Percentiles rank a stretch among this genome's conserved stretches.
Conservation (phyloP, 2,888 invertebrate genomes). For the Drosophila fungiperda region DNA sequence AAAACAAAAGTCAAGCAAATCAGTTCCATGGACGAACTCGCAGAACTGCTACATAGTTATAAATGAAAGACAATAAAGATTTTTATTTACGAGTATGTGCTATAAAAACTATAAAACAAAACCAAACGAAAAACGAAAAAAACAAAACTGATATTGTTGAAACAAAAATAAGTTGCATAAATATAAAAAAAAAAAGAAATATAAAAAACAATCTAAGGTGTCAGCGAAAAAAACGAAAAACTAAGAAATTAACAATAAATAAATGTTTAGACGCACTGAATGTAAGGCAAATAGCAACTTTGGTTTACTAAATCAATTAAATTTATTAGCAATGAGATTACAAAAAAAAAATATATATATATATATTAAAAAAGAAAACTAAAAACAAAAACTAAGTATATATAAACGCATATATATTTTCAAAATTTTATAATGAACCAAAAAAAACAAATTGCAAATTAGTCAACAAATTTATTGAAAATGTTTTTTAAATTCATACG, state of each 20-base stretch:
- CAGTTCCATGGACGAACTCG: constrained; percentile 63
- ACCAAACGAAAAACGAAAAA: constrained; percentile 14
- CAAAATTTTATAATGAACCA: constrained; percentile 75
- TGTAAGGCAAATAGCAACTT: constrained; percentile 60
- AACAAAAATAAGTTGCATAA: constrained; percentile 43
- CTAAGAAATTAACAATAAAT: constrained; percentile 44
- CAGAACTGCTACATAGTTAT: constrained; percentile 77
- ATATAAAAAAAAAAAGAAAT: constrained; percentile 29
- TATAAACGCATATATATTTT: constrained; percentile 71
- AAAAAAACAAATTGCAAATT: constrained; percentile 47
- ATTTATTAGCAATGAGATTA: constrained; percentile 73
- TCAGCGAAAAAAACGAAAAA: constrained; percentile 29
- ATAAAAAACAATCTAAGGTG: constrained; percentile 32
- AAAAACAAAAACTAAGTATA: constrained; percentile 50
- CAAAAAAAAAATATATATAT: constrained; percentile 26
- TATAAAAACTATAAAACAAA: constrained; percentile 43
- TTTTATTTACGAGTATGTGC: constrained; percentile 75
- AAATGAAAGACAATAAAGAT: constrained; percentile 78
- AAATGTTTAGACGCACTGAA: constrained; percentile 67
- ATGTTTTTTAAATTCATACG: constrained; percentile 77
- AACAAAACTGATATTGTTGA: constrained; percentile 53
- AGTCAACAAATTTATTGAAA: constrained; percentile 71
- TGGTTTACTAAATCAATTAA: constrained; percentile 74
- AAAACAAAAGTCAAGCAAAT: constrained; percentile 49
- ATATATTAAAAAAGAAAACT: constrained; percentile 28